Evolutionary conservation across 2,888 invertebrate genomes (phyloP), one percentile per base, ranked within the genome.

Genomic region (Hirtodrosophila trivittata): DNA sequence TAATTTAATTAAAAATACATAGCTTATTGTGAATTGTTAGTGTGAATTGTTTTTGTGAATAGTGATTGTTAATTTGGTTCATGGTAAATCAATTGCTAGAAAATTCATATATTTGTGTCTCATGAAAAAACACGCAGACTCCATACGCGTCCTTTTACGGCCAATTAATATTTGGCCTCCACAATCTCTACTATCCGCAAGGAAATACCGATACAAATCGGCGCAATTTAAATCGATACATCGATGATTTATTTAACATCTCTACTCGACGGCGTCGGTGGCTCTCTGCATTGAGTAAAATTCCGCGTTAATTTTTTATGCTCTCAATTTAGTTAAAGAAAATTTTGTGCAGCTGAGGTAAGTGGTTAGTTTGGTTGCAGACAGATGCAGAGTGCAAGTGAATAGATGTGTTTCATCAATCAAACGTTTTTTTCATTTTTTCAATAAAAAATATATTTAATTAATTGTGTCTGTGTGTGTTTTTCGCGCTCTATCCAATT

Each of bases 201-300:
- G 4, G 8, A 1, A 1, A 9, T 9, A 30, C 1, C 18, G 30
- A 49, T 25, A 30, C 0, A 8, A 13, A 42, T 37, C 39, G 39
- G 0, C 4, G 0, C 12, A 16, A 13, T 12, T n/a, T n/a, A 1
- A 35, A 45, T 46, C 55, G 37, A 51, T 41, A 10, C 30, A 66
- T 66, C 60, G 66, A 49, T 49, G 12, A 9, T 26, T 4, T 0
- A 32, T 30, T 56, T 26, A 32, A 46, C 67, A 72, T 60, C 70
- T 42, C 68, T 57, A 45, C 37, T 30, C 5, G 28, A 33, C 73
- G 68, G 73, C 70, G 68, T 70, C 73, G 39, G 14, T 66, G 42
- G 47, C 25, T 25, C 32, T 65, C 28, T 50, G 30, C 13, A 21
- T 1, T 21, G 14, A 38, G 32, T 26, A 13, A 25, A 32, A 66